A percentile compares a stretch with the other conserved stretches of the same genome.
Conservation (phyloP, 2,797 vertebrate genomes). For the Urocyon cinereoargenteus region DNA sequence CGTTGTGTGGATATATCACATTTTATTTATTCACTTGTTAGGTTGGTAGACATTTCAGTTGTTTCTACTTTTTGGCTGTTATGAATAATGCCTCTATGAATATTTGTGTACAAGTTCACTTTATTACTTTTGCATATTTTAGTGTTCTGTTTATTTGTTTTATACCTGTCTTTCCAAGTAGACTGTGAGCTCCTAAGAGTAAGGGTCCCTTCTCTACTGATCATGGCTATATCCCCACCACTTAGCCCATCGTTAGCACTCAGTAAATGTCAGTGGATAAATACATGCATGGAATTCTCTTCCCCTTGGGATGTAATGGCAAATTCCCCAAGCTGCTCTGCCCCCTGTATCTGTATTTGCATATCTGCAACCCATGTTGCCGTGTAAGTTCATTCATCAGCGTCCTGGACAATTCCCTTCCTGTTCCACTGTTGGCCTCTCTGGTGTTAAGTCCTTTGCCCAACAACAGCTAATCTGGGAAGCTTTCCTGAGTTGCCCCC, state of each 20-base stretch:
- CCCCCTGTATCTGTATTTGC: not conserved
- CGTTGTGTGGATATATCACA: not conserved
- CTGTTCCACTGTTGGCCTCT: not conserved
- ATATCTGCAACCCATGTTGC: not conserved
- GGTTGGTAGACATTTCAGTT: conserved; percentile 21
- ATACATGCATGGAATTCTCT: not conserved
- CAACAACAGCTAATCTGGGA: conserved; percentile 39
- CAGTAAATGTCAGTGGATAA: conserved; percentile 48
- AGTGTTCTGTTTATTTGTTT: not conserved
- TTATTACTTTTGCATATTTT: conserved; percentile 27
- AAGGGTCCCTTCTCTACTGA: not conserved
- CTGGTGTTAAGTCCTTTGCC: not conserved
- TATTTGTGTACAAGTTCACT: conserved; percentile 25
- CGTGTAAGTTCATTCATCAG: not conserved
- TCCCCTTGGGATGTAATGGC: not conserved
- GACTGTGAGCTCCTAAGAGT: conserved; percentile 40
- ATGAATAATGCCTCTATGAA: not conserved
- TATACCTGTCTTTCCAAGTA: not conserved
- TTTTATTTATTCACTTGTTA: conserved; percentile 20
- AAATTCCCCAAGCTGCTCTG: not conserved
- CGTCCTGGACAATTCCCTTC: not conserved
- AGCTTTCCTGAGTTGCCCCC: not conserved
- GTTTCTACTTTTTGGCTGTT: not conserved
- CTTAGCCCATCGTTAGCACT: not conserved
- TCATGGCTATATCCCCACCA: not conserved